Evolutionary conservation across 2,113 vertebrate species (phyloP), one percentile per base, ranked within the genome.

Genomic region (Bothrops jararaca): DNA sequence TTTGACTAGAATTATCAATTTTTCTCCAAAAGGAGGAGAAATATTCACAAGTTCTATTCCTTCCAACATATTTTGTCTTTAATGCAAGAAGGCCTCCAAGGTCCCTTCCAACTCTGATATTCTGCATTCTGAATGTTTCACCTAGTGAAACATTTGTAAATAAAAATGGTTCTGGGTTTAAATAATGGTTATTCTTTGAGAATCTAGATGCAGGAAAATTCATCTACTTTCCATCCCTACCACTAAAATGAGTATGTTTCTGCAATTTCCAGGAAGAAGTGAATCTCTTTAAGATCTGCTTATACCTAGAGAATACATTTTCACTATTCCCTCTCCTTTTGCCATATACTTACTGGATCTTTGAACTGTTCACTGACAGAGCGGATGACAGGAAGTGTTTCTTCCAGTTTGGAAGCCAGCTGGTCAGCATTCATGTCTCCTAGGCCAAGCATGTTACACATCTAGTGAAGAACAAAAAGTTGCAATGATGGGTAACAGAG

Each of bases 391-490:
- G 99, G 99, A 54, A 99, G 97, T 0, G 98, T 99, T 97, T 99
- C 99, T 60, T 99, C 99, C 10, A 99, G 97, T 95, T 99, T 99
- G 60, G 99, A 99, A 0, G 98, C 99, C 93, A 99, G 96, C 93
- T 99, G 99, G 95, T 99, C 99, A 1, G 99, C 99, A 0, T 99
- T 99, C 99, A 99, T 99, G 95, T 99, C 98, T 0, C 99, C 98
- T 86, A 99, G 97, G 4, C 99, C 99, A 85, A 99, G 97, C 99
- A 99, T 99, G 96, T 98, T 99, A 92, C 99, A 99, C 99, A 99
- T 99, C 99, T 99, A 92, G 60, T 87, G 3, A 9, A 42, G n/a
- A 13, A 85, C 11, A 57, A n/a, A 4, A 1, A 5, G 53, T 39
- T 94, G 7, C 15, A 86, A 45, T 42, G 86, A 52, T 34, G 52